Evolutionary conservation across 2,888 invertebrate species (phyloP).

Genomic region (Nomada lathburiana): DNA sequence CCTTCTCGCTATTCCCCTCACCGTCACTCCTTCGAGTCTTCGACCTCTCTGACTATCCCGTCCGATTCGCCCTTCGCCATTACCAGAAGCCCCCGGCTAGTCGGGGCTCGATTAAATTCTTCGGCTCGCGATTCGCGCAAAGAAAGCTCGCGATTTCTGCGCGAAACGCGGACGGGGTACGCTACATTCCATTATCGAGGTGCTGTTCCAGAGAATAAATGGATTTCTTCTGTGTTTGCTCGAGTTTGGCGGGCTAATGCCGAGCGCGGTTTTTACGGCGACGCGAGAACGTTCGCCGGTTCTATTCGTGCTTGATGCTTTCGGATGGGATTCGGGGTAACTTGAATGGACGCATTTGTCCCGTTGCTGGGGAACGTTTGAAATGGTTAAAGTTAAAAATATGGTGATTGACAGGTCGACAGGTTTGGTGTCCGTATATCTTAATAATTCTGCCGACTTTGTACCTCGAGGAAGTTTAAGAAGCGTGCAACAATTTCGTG

Average conservation of each 20-base stretch:
- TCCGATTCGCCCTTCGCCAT: conserved; percentile 58
- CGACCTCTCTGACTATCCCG: conserved; percentile 71
- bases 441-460: too few species aligned
- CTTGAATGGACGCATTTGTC: too few species aligned
- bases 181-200: background rate
- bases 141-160: conserved; percentile 28
- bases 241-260: background rate
- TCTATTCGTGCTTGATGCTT: background rate
- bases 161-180: conserved; percentile 4
- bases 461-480: too few species aligned
- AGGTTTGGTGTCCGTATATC: too few species aligned
- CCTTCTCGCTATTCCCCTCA: background rate
- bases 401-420: too few species aligned
- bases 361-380: too few species aligned
- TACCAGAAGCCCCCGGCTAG: conserved; percentile 56
- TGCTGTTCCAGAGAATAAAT: background rate
- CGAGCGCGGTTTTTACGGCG: background rate
- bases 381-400: too few species aligned
- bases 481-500: too few species aligned
- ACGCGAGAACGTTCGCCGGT: background rate
- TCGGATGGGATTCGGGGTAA: too few species aligned
- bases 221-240: conserved; percentile 18
- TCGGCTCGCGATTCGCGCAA: conserved; percentile 40
- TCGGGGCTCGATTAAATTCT: conserved; percentile 78
- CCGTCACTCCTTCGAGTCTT: conserved; percentile 65